These are phyloP conservation scores for Anoura caudifer DNA, from an alignment of 2,113 vertebrate genomes.

Conservation along the genomic window DNA sequence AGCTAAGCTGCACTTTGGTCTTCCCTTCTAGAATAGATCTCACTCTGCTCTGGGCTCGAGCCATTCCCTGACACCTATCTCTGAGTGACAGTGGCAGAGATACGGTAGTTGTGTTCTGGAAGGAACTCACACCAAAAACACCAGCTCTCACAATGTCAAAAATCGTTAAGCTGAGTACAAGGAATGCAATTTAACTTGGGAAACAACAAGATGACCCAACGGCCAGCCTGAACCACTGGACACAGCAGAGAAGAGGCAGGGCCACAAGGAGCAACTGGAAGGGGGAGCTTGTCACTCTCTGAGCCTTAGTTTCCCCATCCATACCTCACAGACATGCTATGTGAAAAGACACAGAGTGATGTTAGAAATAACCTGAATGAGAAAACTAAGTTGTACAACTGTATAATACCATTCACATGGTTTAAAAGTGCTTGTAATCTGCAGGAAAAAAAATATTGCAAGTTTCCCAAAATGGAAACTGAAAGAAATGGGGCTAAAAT, in stretches of 20 bases:
- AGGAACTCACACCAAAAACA: neutral
- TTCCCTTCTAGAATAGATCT: neutral
- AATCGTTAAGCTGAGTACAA: neutral
- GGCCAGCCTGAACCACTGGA: neutral
- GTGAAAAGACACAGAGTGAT: neutral
- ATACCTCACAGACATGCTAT: neutral
- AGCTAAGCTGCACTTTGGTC: neutral
- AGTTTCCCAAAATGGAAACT: conserved; percentile 30
- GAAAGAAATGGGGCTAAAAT: conserved; percentile 12
- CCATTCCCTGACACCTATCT: neutral
- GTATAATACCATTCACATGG: neutral
- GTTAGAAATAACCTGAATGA: neutral
- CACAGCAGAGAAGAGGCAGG: neutral
- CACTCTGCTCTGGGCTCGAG: neutral
- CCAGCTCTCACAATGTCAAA: neutral
- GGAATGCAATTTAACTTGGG: neutral
- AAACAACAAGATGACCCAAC: neutral
- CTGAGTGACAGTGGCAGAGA: neutral
- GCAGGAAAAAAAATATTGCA: neutral
- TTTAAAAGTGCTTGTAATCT: neutral
- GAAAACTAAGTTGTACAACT: neutral
- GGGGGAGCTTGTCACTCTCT: neutral
- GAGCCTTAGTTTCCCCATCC: neutral
- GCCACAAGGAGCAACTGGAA: neutral
- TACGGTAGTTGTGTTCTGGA: neutral